phyloP scores from a whole-genome alignment of 2,113 vertebrate genomes.

The Archocentrus centrarchus region DNA sequence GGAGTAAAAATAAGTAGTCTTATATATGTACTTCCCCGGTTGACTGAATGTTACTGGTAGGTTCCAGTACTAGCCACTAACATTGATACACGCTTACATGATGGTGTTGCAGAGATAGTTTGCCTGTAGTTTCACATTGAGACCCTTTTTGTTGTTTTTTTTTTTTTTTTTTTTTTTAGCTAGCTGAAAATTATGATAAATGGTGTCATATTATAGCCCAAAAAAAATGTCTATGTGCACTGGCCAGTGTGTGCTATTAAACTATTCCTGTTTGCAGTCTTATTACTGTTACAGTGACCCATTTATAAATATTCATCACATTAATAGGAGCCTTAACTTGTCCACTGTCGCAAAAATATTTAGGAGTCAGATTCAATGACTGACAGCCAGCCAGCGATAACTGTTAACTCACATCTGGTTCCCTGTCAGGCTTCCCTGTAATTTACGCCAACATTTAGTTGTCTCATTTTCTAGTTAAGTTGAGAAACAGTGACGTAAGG shows the following conservation, averaged over 20 bases:
- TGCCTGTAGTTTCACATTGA: not conserved
- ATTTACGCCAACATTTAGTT: conserved; percentile 16
- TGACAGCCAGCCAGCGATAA: not conserved
- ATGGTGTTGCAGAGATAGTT: not conserved
- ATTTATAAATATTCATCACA: not conserved
- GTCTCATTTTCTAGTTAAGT: conserved; percentile 8
- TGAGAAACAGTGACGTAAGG: not conserved
- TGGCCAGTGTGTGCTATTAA: not conserved
- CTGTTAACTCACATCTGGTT: conserved; percentile 42
- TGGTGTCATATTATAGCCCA: not conserved
- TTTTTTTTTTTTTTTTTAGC: not conserved
- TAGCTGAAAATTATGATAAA: not conserved
- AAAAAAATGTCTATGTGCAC: not conserved
- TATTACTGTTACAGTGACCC: not conserved
- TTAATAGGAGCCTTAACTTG: not conserved
- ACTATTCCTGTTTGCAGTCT: not conserved
- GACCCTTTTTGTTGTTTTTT: too few relatives aligned
- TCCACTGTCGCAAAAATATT: not conserved
- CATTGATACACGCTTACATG: not conserved
- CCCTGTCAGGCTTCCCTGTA: conserved; percentile 15
- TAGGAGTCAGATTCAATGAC: not conserved
- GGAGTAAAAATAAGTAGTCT: not conserved
- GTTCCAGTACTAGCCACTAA: not conserved
- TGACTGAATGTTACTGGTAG: not conserved
- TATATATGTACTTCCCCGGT: not conserved